Evolutionary conservation across 2,113 vertebrate genomes (phyloP).

Genomic region (Nanger granti): DNA sequence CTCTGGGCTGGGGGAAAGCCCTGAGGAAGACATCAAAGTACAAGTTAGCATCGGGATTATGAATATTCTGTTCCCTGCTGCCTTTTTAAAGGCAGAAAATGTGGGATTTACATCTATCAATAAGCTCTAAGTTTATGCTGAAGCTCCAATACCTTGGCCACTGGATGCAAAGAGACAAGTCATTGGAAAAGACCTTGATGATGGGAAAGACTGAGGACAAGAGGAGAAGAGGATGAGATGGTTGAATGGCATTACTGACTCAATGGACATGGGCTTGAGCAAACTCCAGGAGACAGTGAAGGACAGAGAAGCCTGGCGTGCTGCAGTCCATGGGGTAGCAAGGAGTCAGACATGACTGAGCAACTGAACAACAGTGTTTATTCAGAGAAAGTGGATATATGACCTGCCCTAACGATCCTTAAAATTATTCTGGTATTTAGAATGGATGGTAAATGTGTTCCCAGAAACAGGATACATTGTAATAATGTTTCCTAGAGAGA

Average conservation of each 20-base stretch:
- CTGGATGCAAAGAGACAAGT: not conserved
- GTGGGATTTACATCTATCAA: constrained; percentile 57
- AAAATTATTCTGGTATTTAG: constrained; percentile 43
- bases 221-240: not conserved
- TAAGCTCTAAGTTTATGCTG: constrained; percentile 34
- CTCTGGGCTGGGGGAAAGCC: constrained; percentile 52
- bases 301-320: not conserved
- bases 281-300: not conserved
- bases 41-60: constrained; percentile 49
- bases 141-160: not conserved
- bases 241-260: not conserved
- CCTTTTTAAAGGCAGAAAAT: constrained; percentile 44
- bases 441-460: not conserved
- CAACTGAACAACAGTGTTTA: not conserved
- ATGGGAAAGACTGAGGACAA: not conserved
- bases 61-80: constrained; percentile 68
- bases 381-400: constrained; percentile 28
- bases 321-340: not conserved
- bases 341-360: not conserved
- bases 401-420: not conserved
- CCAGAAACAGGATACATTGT: not conserved
- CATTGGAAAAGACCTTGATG: not conserved
- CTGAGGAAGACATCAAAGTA: constrained; percentile 69
- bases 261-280: not conserved
- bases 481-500: not conserved